Evolutionary conservation across 2,113 vertebrate species (phyloP).

Genomic region (Halcyon senegalensis): DNA sequence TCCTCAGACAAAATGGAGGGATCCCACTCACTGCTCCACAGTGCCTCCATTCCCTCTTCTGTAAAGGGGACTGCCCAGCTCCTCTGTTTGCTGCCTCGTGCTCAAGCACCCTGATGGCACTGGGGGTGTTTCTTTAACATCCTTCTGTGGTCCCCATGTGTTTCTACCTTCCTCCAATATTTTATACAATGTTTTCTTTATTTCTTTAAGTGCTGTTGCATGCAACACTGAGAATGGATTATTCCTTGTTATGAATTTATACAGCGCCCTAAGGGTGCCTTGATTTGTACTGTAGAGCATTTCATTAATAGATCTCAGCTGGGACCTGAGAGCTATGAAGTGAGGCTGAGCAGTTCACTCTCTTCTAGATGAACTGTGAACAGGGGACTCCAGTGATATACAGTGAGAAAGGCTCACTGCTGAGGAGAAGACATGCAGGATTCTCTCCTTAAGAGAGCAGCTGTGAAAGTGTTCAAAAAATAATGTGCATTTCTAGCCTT

Average conservation of each 20-base stretch:
- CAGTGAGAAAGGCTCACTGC: background rate
- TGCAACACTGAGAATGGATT: constrained; percentile 6
- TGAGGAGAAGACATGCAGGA: background rate
- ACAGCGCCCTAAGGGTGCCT: background rate
- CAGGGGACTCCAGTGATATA: constrained; percentile 52
- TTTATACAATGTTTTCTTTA: background rate
- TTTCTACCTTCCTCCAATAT: background rate
- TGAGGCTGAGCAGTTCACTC: background rate
- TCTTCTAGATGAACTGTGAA: constrained; percentile 55
- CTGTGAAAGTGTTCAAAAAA: background rate
- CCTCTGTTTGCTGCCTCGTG: background rate
- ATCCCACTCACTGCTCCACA: background rate
- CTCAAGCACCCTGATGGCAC: background rate
- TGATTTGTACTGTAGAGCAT: constrained; percentile 39
- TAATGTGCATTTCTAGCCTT: background rate
- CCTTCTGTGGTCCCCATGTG: background rate
- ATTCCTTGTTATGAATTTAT: constrained; percentile 53
- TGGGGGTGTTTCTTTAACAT: background rate
- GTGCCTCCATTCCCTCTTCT: background rate
- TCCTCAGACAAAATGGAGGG: fast-evolving
- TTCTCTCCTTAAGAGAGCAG: background rate
- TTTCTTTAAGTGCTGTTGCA: background rate
- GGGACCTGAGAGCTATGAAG: constrained; percentile 31
- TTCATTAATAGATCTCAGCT: constrained; percentile 27
- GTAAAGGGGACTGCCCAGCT: background rate